Evolutionary conservation across 2,113 vertebrate species (phyloP), one percentile per base, ranked within the genome.

Genomic region (Rhea pennata): DNA sequence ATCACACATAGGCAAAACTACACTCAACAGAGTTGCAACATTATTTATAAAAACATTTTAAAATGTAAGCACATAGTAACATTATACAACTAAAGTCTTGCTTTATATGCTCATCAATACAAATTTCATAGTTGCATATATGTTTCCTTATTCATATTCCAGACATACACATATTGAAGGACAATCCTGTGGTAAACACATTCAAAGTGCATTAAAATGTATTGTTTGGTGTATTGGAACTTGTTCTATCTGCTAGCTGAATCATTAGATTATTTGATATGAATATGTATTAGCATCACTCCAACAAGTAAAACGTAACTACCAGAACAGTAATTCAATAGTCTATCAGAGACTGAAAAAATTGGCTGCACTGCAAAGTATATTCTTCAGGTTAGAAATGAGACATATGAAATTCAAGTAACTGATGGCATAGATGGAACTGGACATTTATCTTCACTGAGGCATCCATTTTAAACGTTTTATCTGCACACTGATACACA

Each of bases 211-310:
- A 91, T 64, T 64, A 88, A 51, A 58, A 76, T 66, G 58, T 62
- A 85, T 65, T 88, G 96, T 73, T 84, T 92, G 88, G 84, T 85
- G 92, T 90, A 59, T 73, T 93, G 84, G 78, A 96, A 95, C 84
- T 92, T 90, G 86, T 29, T 88, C 75, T 79, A 80, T 33, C 87
- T 91, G 93, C 90, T 90, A 96, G 78, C 69, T 91, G 82, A 90
- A 93, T 79, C 71, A 77, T 67, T 73, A 9, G 0, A 71, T 80
- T 95, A 73, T 91, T 87, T 79, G 59, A 73, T 85, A 76, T 94
- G 87, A 96, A 88, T 94, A 94, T 88, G 76, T 91, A 94, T 90
- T 66, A 92, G 78, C 78, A 90, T 39, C 90, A 73, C 40, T 93
- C 67, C 64, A 85, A 73, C 33, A 96, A 71, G 87, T 91, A 73